phyloP scores from a whole-genome alignment of 1,140 invertebrate species.

The Drosophila athabasca region DNA sequence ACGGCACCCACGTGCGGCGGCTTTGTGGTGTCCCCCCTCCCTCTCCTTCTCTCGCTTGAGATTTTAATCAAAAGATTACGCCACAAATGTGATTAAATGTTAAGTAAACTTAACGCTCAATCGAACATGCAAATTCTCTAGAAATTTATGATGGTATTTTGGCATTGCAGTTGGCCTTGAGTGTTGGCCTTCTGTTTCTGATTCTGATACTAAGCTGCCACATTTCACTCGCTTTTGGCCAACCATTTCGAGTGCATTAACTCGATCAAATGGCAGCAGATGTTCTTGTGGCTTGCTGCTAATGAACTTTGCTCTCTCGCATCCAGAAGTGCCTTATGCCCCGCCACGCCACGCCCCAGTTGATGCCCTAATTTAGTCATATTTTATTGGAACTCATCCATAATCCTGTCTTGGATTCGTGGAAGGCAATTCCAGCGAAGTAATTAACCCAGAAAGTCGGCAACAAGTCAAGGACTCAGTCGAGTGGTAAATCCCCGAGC shows the following conservation, averaged over 20 bases:
- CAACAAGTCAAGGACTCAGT: constrained; percentile 47
- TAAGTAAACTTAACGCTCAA: constrained; percentile 7
- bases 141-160: constrained; percentile 18
- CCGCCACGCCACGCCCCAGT: background rate
- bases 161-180: background rate
- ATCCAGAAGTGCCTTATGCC: background rate
- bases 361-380: constrained; percentile 29
- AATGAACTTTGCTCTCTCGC: no score
- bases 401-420: background rate
- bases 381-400: constrained; percentile 27
- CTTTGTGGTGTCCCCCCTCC: background rate
- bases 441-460: constrained; percentile 36
- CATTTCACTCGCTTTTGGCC: background rate
- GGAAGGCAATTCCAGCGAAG: constrained; percentile 21
- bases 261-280: constrained; percentile 10
- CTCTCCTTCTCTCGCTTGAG: background rate
- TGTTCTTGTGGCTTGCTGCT: constrained; percentile 7
- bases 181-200: background rate
- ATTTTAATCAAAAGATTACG: constrained; percentile 37
- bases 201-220: background rate
- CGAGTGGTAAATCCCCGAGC: constrained; percentile 27
- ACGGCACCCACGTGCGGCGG: background rate
- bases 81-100: constrained; percentile 25
- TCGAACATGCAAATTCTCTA: constrained; percentile 29
- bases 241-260: constrained; percentile 11